A percentile compares a stretch with the other conserved stretches of the same genome.
Evolutionary conservation across 1,140 invertebrate species (phyloP).

Genomic region (Calephelis nemesis): DNA sequence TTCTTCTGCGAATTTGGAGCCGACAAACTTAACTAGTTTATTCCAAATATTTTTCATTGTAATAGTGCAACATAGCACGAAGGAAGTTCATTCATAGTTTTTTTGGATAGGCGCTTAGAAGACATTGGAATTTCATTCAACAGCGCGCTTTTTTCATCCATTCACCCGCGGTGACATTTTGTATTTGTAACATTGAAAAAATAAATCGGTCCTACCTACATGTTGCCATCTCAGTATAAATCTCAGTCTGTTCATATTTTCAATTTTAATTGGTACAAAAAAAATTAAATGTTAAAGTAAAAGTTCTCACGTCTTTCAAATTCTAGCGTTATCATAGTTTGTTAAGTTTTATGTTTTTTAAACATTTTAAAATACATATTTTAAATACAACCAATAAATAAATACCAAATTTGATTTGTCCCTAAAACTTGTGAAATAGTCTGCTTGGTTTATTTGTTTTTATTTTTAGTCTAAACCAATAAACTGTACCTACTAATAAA

Average conservation of each 20-base stretch:
- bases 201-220: background rate
- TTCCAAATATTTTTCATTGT: background rate
- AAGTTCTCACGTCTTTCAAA: too few species aligned
- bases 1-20: background rate
- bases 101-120: constrained; percentile 10
- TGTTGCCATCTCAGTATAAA: background rate
- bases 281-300: background rate
- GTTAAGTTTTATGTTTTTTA: too few species aligned
- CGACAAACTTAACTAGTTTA: background rate
- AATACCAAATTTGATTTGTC: too few species aligned
- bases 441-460: too few species aligned
- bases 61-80: background rate
- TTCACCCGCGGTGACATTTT: background rate
- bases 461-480: too few species aligned
- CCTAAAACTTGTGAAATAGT: too few species aligned
- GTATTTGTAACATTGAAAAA: constrained; percentile 5
- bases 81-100: constrained; percentile 11
- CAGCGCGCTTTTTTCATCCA: background rate
- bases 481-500: too few species aligned
- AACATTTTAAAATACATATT: too few species aligned
- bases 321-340: too few species aligned
- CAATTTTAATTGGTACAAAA: background rate
- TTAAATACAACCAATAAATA: too few species aligned
- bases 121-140: constrained; percentile 12
- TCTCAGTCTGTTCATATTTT: background rate